Evolutionary conservation across 1,140 invertebrate genomes (phyloP), one percentile per base, ranked within the genome.

Genomic region (Neodiprion fabricii): DNA sequence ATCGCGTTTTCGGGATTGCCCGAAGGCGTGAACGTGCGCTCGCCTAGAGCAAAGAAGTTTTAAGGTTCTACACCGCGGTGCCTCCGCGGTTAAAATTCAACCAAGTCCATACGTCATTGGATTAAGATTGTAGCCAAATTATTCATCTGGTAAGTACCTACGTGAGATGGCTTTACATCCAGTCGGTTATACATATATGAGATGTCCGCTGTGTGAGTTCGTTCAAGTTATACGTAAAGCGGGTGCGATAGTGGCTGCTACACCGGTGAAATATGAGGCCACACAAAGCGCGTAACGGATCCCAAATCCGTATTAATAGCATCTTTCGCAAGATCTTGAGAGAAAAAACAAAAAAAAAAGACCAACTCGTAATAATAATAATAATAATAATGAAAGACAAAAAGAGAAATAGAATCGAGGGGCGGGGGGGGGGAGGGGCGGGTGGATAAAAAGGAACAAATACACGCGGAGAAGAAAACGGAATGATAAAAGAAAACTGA

Each of bases 61-160:
- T 21, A 21, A 21, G 17, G 17, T 21, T 21, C 17, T 21, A 21
- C 17, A 21, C 17, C 17, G 17, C 17, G 17, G 17, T 21, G 17
- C 17, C 17, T 21, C 50, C 50, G 9, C 50, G 50, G 50, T 53
- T 14, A 1, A 2, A 1, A 53, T 53, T 53, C 50, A 53, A n/a
- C 78, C 10, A 48, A 75, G 74, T 71, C 77, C 76, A 81, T 81
- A 79, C 76, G 78, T 82, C 81, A 83, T 81, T 82, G 82, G 82
- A 81, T 82, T 82, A 82, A 82, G 77, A 83, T 80, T 82, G 79
- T 79, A 82, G 77, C 80, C 77, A 80, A 83, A 83, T 83, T 81
- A 82, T 83, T 83, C 81, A 82, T 81, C 76, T 75, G 72, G 77
- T 76, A 72, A 75, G 77, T 67, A 72, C 77, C 70, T 74, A 74